Conservation (phyloP, 1,140 invertebrate species). For the Zaprionus kolodkinae region DNA sequence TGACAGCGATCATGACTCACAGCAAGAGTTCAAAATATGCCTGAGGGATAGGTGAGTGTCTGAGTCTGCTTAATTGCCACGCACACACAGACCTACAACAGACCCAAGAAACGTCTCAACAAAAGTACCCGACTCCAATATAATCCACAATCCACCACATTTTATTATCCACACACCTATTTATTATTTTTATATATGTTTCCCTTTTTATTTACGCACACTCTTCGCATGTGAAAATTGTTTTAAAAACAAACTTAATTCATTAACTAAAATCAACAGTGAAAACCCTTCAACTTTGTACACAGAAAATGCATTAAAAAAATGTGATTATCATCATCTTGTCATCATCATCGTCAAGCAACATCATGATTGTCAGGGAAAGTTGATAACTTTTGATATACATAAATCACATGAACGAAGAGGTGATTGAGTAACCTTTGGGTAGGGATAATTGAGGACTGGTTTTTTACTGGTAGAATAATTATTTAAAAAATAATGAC, state of each 20-base stretch:
- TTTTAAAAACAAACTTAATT: slow-evolving; percentile 65
- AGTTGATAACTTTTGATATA: slow-evolving; percentile 6
- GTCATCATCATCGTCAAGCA: neutral
- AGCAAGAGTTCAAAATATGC: slow-evolving; percentile 77
- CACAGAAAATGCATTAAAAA: slow-evolving; percentile 62
- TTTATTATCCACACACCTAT: too few relatives aligned
- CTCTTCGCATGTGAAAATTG: slow-evolving; percentile 53
- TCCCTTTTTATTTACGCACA: neutral
- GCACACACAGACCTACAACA: slow-evolving; percentile 16
- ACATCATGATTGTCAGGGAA: slow-evolving; percentile 4
- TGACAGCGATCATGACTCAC: slow-evolving; percentile 72
- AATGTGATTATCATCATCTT: slow-evolving; percentile 3
- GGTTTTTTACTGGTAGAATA: neutral
- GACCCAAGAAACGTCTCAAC: neutral
- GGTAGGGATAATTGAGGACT: neutral
- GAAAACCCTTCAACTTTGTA: slow-evolving; percentile 20
- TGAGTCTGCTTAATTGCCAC: slow-evolving; percentile 28
- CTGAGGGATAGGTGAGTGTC: slow-evolving; percentile 83
- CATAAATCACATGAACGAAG: slow-evolving; percentile 27
- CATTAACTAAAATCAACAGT: slow-evolving; percentile 65
- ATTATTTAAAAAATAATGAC: neutral
- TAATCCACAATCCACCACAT: neutral
- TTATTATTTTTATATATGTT: neutral
- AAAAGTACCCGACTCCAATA: too few relatives aligned
- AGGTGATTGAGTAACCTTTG: neutral